These are phyloP conservation scores for Antheraea assamensis DNA, from an alignment of 2,888 invertebrate genomes.

Conservation along the genomic window DNA sequence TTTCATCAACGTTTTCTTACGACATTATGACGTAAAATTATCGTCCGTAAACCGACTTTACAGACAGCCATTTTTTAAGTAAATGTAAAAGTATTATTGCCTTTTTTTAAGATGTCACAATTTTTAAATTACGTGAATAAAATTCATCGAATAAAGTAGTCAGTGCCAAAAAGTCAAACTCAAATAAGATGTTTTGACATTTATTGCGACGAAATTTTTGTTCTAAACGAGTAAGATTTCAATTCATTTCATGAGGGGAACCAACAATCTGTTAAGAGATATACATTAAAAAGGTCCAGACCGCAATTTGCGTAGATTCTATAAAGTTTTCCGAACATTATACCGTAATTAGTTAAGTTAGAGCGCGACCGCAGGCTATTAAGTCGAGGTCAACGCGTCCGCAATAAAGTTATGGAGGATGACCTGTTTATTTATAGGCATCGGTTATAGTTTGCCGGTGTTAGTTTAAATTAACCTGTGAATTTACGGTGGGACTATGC, in stretches of 20 bases:
- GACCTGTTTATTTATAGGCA: constrained; percentile 14
- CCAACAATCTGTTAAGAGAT: constrained; percentile 13
- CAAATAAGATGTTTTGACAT: no score
- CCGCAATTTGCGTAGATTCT: constrained; percentile 28
- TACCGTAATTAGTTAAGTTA: constrained; percentile 31
- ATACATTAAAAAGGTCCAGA: constrained; percentile 21
- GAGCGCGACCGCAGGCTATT: constrained; percentile 26
- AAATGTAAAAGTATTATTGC: no score
- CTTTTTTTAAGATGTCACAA: no score
- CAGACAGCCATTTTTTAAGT: no score
- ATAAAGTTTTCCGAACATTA: constrained; percentile 27
- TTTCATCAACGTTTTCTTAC: no score
- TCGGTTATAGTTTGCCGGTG: constrained; percentile 8
- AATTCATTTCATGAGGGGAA: background rate
- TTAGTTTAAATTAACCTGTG: constrained; percentile 6
- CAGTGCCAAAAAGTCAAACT: no score
- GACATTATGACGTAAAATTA: no score
- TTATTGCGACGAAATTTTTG: background rate
- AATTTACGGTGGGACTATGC: background rate
- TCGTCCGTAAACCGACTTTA: no score
- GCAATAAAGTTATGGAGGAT: background rate
- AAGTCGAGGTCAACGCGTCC: constrained; percentile 14
- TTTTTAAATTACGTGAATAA: no score
- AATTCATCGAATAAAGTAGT: no score
- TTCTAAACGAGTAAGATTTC: background rate